These are phyloP conservation scores for Asteroscopus sphinx DNA, from an alignment of 2,888 invertebrate species.

Conservation along the genomic window DNA sequence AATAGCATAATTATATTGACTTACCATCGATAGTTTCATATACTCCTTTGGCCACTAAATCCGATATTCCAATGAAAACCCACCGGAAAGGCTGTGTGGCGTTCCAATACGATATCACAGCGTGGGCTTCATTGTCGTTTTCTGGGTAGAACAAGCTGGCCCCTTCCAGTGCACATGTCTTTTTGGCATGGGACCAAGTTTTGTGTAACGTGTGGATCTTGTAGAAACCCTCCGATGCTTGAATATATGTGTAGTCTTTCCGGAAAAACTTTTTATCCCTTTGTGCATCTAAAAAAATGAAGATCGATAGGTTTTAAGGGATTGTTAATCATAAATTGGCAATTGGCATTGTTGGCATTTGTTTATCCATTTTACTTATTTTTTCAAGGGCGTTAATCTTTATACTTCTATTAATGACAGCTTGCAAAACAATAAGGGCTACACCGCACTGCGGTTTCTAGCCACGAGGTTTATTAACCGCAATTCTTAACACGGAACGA, in stretches of 20 bases:
- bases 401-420: no score
- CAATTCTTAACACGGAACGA: no score
- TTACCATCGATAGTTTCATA: conserved; percentile 71
- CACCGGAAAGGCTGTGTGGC: conserved; percentile 52
- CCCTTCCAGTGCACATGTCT: conserved; percentile 72
- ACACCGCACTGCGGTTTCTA: no score
- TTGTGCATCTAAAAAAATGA: conserved; percentile 69
- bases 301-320: background rate
- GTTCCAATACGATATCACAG: conserved; percentile 63
- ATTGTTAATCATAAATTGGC: no score
- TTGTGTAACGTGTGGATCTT: conserved; percentile 74
- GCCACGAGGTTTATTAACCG: no score
- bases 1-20: conserved; percentile 4
- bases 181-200: conserved; percentile 72
- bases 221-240: conserved; percentile 71
- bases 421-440: no score
- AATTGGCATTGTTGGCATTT: no score
- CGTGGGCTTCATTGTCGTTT: conserved; percentile 66
- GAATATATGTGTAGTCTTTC: conserved; percentile 74
- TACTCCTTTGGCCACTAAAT: conserved; percentile 67
- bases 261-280: conserved; percentile 71
- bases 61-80: conserved; percentile 72
- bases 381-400: no score
- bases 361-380: no score
- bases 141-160: conserved; percentile 74